These are phyloP conservation scores for Megaceryle alcyon DNA, from an alignment of 2,797 vertebrate species.

Conservation along the genomic window DNA sequence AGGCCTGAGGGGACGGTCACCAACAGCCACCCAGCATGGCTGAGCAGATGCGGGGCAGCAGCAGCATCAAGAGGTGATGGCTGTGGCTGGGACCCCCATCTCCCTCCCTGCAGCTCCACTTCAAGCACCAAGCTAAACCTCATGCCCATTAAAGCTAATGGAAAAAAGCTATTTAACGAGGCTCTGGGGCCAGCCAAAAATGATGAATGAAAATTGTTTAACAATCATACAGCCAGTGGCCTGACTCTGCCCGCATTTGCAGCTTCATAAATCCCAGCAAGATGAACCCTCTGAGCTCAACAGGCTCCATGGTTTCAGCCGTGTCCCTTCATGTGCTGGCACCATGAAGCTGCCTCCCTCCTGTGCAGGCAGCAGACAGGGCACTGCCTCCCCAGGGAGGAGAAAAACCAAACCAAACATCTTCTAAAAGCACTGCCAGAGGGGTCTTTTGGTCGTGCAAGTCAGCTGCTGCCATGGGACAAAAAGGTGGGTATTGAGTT, in stretches of 20 bases:
- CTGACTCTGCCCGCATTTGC: not conserved
- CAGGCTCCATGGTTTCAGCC: accelerated
- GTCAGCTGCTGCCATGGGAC: not conserved
- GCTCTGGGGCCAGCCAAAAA: not conserved
- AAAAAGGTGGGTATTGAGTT: not conserved
- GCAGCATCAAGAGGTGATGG: not conserved
- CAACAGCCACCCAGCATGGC: accelerated
- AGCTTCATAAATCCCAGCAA: not conserved
- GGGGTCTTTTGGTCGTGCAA: not conserved
- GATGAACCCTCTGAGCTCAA: not conserved
- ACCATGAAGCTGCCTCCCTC: accelerated
- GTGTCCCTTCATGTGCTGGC: accelerated
- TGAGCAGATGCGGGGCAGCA: not conserved
- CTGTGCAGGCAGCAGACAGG: not conserved
- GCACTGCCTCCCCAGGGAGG: not conserved
- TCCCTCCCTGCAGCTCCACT: not conserved
- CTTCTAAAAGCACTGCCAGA: not conserved
- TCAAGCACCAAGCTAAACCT: not conserved
- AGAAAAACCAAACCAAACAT: not conserved
- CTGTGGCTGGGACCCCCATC: not conserved
- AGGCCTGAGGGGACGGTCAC: accelerated
- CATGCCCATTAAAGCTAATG: not conserved
- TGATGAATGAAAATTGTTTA: not conserved
- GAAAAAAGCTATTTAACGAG: not conserved
- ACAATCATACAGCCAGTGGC: not conserved